Base-by-base conservation (phyloP, 2,888 invertebrate genomes). In the Chrysotoxum bicinctum region DNA sequence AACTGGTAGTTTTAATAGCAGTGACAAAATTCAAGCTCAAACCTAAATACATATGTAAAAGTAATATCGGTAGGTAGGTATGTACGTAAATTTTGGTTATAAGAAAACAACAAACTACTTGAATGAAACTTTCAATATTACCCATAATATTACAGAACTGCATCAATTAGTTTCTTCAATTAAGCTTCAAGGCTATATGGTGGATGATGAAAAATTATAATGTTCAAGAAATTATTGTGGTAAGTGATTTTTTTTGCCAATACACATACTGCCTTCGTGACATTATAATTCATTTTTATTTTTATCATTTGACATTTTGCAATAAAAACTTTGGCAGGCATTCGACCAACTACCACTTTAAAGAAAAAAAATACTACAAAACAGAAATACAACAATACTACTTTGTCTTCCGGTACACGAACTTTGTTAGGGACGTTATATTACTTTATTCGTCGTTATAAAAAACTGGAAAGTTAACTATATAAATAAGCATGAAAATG, bases 281-380 rank as follows among this genome's bases (percentile, higher is more conserved):
- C 73, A 50, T 73, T 30, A 73, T 73, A 52, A 72, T 73, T 30
- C 35, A 62, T 14, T 32, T 8, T 30, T 60, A 37, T 50, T 73
- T 62, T 14, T 19, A 52, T 73, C 50, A 62, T 73, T 73, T 60
- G 60, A 50, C 50, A 30, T 40, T 73, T 62, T 40, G 37, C 62
- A 62, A 45, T 64, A 64, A 43, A 60, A n/a, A 40, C 14, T 50
- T 62, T 40, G 48, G 14, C 52, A 62, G 30, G 66, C 35, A n/a
- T 23, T 64, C 16, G 43, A 45, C 66, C 35, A 66, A 35, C 48
- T 21, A 19, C 19, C n/a, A 6, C 12, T 19, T 35, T 14, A 35
- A 21, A 50, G 50, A 14, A 23, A 26, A 50, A 23, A 1, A 50
- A 50, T 23, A 23, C 21, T 7, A 48, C 12, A 23, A 10, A 5